Conservation (phyloP, 1,140 invertebrate species). For the Bombus huntii region DNA sequence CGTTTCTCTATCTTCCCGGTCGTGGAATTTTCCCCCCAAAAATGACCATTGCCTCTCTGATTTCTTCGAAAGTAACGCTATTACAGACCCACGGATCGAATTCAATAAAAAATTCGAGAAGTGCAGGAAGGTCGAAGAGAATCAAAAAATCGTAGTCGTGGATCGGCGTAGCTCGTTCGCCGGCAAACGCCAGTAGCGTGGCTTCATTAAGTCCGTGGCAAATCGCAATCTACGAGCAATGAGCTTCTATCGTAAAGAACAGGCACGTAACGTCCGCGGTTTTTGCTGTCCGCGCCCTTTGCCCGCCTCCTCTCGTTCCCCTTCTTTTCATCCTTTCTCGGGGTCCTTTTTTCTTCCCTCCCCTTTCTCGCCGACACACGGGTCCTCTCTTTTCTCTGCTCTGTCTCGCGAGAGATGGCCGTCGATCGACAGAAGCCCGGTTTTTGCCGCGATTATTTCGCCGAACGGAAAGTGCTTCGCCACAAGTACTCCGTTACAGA, state of each 20-base stretch:
- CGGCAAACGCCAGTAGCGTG: conserved; percentile 65
- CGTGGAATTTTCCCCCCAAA: no score
- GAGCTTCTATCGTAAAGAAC: conserved; percentile 74
- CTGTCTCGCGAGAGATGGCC: conserved; percentile 20
- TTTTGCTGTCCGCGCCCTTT: conserved; percentile 68
- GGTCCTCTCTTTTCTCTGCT: conserved; percentile 13
- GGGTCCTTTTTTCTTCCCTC: conserved; percentile 34
- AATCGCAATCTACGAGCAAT: conserved; percentile 82
- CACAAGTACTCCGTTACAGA: neutral
- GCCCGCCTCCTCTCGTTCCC: conserved; percentile 31
- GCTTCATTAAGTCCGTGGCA: conserved; percentile 81
- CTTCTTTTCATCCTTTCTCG: conserved; percentile 31
- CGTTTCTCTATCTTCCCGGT: no score
- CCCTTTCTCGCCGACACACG: neutral
- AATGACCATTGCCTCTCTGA: neutral
- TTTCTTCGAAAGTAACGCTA: neutral
- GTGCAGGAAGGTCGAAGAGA: neutral
- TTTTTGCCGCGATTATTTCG: conserved; percentile 79
- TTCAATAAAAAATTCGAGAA: conserved; percentile 4
- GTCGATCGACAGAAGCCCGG: conserved; percentile 50
- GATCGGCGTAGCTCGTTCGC: conserved; percentile 13
- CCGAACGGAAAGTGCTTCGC: conserved; percentile 71
- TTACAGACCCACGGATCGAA: conserved; percentile 42
- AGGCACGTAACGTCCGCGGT: conserved; percentile 74
- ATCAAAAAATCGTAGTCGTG: conserved; percentile 21